Base-by-base conservation (phyloP, 2,888 invertebrate genomes). In the Capitulum mitella region DNA sequence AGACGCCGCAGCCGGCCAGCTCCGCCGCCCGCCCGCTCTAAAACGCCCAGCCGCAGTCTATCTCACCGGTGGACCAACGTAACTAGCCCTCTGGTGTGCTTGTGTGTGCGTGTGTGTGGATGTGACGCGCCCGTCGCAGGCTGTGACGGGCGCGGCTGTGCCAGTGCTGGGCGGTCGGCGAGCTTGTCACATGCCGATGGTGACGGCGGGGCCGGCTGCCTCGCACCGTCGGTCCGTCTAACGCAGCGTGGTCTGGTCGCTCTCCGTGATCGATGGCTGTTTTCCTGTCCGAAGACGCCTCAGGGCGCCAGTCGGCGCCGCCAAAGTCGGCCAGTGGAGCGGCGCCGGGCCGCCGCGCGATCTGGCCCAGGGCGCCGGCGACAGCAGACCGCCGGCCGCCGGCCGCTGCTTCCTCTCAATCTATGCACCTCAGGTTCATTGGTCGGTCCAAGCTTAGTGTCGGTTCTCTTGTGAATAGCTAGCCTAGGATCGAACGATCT, bases 351-450 rank as follows among this genome's bases (percentile, higher is more conserved):
- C n/a, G n/a, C n/a, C n/a, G n/a, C n/a, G n/a, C n/a, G n/a, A n/a
- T n/a, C 54, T 22, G 61, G 29, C 5, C 29, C 29, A 32, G 29
- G n/a, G 61, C 61, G 61, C 61, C 61, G 61, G 61, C 61, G 32
- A 26, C 10, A n/a, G 12, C 61, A 0, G 14, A 16, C 19, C 19
- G 64, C 29, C 58, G 29, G 58, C 58, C 34, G 34, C 26, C 22
- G 26, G 26, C 70, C 10, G 19, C 70, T 3, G 70, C 70, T 70
- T 70, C 70, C 70, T 70, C 70, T 40, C 40, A 70, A 70, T 70
- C 70, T 70, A 40, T 70, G 70, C 70, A 70, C 70, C 70, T 70
- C 70, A 70, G 70, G 70, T 40, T 70, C 70, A 40, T 58, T 37
- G 26, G 70, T 70, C 40, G 70, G 70, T 70, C 70, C 70, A 70